These are phyloP conservation scores for Leptinotarsa lineolata DNA, from an alignment of 1,140 invertebrate species.

Conservation along the genomic window DNA sequence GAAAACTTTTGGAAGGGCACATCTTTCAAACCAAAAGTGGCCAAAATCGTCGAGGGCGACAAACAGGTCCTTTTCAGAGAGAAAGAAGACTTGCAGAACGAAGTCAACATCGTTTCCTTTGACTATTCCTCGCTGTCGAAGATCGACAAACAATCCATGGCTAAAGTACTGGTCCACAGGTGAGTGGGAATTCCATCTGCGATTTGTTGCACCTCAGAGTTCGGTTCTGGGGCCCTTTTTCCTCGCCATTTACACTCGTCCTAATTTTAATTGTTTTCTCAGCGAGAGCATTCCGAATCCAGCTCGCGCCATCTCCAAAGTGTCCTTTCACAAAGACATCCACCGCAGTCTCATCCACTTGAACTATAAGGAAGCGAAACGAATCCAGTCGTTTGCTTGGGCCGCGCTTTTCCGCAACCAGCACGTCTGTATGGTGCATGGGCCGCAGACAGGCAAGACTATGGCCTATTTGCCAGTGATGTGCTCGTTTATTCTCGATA, in stretches of 20 bases:
- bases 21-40: not conserved
- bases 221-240: not conserved
- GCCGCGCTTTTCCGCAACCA: slow-evolving; percentile 56
- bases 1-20: slow-evolving; percentile 24
- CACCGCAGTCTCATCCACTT: slow-evolving; percentile 34
- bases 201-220: not conserved
- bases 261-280: slow-evolving; percentile 30
- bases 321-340: slow-evolving; percentile 41
- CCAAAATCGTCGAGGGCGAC: not conserved
- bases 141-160: slow-evolving; percentile 36
- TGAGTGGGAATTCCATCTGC: slow-evolving; percentile 29
- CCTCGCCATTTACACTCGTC: not conserved
- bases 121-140: slow-evolving; percentile 37
- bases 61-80: slow-evolving; percentile 33
- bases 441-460: slow-evolving; percentile 58
- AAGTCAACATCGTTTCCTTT: slow-evolving; percentile 33
- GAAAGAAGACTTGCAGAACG: slow-evolving; percentile 1
- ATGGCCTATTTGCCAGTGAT: slow-evolving; percentile 60
- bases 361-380: slow-evolving; percentile 40
- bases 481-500: slow-evolving; percentile 55
- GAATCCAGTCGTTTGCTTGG: slow-evolving; percentile 59
- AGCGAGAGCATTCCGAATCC: slow-evolving; percentile 41
- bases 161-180: slow-evolving; percentile 46
- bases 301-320: slow-evolving; percentile 28
- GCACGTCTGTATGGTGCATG: slow-evolving; percentile 57